Evolutionary conservation across 2,113 vertebrate species (phyloP), one percentile per base, ranked within the genome.

Genomic region (Nycticorax nycticorax): DNA sequence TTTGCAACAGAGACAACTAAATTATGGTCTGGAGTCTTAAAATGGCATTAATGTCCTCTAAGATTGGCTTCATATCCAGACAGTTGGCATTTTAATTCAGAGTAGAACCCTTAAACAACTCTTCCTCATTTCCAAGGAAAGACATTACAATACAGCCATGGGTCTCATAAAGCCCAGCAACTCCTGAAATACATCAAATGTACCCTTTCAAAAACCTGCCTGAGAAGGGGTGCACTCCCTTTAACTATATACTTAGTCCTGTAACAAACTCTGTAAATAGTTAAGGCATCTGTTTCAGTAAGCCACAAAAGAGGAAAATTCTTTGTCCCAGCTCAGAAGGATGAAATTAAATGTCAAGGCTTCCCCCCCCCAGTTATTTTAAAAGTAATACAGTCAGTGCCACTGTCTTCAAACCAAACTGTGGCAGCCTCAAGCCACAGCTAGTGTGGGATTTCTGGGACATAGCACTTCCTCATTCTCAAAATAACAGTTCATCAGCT

Each of bases 31-130:
- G 52, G 48, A 93, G 69, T 67, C 68, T 52, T 35, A 81, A 69
- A 87, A 73, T 26, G 48, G 69, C 43, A 27, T 68, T 78, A 28
- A 80, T 20, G 37, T 57, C n/a, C 47, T 55, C 27, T 28, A 26
- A 89, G 77, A 85, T 2, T 72, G 71, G 77, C 76, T 88, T 83
- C 56, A 43, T 66, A 88, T 90, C 92, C 89, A 86, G 27, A 73
- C 41, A 85, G 86, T 14, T 71, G 68, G 79, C 50, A 92, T 96
- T 91, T 92, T 92, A 95, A 94, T 93, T 82, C 83, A 69, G 62
- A 91, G 52, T 67, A 72, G 60, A 71, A 24, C 47, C 52, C 62
- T 88, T 8, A 28, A 17, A 62, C 57, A 75, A 52, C 63, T 96
- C 56, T 62, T 95, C 45, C 69, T 83, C 55, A 50, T 91, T 94